These are phyloP conservation scores for Eunapius fragilis DNA, from an alignment of 37 sponge, comb jelly and placozoan genomes.

Conservation along the genomic window DNA sequence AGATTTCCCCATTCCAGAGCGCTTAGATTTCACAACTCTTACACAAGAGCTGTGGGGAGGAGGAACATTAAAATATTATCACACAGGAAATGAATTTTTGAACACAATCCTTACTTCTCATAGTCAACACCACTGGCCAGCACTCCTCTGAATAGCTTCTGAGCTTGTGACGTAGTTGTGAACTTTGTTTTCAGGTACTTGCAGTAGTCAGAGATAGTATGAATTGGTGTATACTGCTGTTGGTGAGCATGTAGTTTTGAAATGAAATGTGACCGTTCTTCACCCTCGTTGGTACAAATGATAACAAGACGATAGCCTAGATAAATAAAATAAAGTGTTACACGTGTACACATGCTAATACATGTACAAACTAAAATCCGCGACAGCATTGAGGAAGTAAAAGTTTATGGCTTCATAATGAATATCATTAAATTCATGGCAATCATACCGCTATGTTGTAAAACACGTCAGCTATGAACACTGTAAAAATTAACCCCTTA, in stretches of 20 bases:
- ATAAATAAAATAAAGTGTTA: background rate
- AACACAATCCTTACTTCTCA: constrained; percentile 7
- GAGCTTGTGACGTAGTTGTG: background rate
- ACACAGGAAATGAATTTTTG: too few species aligned
- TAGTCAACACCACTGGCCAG: constrained; percentile 23
- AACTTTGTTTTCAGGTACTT: constrained; percentile 11
- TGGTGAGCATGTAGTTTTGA: constrained; percentile 28
- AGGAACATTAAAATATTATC: too few species aligned
- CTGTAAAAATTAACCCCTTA: too few species aligned
- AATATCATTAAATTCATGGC: too few species aligned
- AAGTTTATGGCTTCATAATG: too few species aligned
- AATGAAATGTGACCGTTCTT: constrained; percentile 42
- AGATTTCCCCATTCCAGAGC: constrained; percentile 78
- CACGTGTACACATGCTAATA: too few species aligned
- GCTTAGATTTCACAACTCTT: constrained; percentile 54
- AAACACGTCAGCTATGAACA: too few species aligned
- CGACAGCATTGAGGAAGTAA: too few species aligned
- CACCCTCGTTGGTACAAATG: constrained; percentile 40
- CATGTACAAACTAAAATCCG: too few species aligned
- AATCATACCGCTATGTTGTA: too few species aligned
- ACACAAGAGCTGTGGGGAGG: constrained; percentile 54
- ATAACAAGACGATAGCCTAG: constrained; percentile 44
- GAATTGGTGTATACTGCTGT: constrained; percentile 6
- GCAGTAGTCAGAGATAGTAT: background rate
- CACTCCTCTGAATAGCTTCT: background rate